Base-by-base conservation (phyloP, 2,797 vertebrate genomes). In the Notamacropus eugenii region DNA sequence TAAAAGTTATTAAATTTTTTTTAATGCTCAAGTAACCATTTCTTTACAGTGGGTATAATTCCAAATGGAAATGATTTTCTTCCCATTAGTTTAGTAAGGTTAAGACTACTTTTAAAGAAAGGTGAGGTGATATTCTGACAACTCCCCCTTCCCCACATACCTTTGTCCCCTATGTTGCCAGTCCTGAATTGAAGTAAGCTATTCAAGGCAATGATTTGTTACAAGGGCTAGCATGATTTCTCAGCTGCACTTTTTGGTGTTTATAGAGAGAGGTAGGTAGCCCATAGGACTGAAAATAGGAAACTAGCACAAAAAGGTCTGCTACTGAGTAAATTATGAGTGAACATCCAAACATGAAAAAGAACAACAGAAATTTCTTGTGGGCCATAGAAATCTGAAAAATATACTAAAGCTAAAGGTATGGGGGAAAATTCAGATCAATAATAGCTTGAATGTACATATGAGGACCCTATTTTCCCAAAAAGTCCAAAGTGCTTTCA, bases 41-140 rank as follows among this genome's bases (percentile, higher is more conserved):
- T 54, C 54, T n/a, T 90, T 31, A 57, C 40, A 95, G n/a, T 27
- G 52, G 74, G 58, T 95, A 54, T 95, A 92, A 93, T 94, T 91
- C 54, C 93, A 74, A 87, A 54, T 74, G 10, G 19, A 96, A 95
- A 56, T 95, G 4, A 57, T 92, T 93, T 74, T n/a, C 92, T 92
- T 55, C 93, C 29, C 67, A 91, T 93, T 93, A 82, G 56, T 87
- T 95, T 67, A 22, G 67, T 62, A 46, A 59, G 55, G 34, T 92
- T 57, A 94, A 93, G 27, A 92, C 28, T 55, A 92, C 55, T 93
- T 82, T 57, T n/a, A 95, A 87, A 94, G 29, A 91, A 67, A 91
- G 24, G 52, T 3, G 0, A 82, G 22, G n/a, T 94, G 29, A 29
- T 29, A 90, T 55, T 3, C 94, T 90, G 90, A 67, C 87, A 1